These are phyloP conservation scores for Spilosoma lubricipeda DNA, from an alignment of 2,888 invertebrate species.

Conservation along the genomic window DNA sequence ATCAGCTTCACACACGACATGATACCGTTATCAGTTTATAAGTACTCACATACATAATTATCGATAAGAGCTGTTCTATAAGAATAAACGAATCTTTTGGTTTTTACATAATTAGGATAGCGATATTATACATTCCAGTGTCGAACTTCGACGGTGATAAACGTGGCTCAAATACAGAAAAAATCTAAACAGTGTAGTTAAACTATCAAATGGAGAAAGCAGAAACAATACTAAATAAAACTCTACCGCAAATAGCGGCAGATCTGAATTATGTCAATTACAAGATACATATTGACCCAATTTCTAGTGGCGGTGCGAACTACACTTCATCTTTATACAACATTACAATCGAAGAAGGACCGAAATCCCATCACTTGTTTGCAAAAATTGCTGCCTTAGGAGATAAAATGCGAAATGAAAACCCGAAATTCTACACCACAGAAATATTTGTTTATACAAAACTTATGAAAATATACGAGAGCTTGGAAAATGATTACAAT, in stretches of 20 bases:
- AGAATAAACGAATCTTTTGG: too few species aligned
- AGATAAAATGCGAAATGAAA: constrained; percentile 23
- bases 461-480: constrained; percentile 30
- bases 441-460: constrained; percentile 45
- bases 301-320: constrained; percentile 37
- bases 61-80: too few species aligned
- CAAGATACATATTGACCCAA: constrained; percentile 25
- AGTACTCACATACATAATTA: too few species aligned
- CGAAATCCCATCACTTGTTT: constrained; percentile 20
- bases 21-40: too few species aligned
- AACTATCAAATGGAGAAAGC: constrained; percentile 20
- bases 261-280: constrained; percentile 23
- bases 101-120: too few species aligned
- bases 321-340: constrained; percentile 35
- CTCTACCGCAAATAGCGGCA: constrained; percentile 24
- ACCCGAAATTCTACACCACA: constrained; percentile 18
- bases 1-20: too few species aligned
- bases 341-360: constrained; percentile 16
- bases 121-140: too few species aligned
- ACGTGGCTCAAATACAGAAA: constrained; percentile 18
- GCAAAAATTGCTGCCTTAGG: constrained; percentile 32
- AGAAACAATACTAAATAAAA: not conserved
- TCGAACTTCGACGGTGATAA: too few species aligned
- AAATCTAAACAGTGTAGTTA: not conserved
- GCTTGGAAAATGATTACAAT: constrained; percentile 37